Evolutionary conservation across 2,797 vertebrate species (phyloP), one percentile per base, ranked within the genome.

Genomic region (Chrysocyon brachyurus): DNA sequence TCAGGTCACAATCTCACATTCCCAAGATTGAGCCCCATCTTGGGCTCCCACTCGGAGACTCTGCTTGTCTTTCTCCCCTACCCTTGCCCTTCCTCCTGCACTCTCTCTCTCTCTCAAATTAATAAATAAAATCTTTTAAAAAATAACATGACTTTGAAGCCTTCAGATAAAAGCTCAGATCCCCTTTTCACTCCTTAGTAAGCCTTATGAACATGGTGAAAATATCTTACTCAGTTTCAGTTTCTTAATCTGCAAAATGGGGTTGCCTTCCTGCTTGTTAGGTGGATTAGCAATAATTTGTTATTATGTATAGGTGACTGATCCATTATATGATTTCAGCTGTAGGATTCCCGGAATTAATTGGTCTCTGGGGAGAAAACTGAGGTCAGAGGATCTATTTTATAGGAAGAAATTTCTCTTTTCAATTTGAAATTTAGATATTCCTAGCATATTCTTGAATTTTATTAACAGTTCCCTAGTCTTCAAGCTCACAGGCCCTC

Each of bases 191-290:
- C 22, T 87, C 7, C 26, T 59, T 84, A 49, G 72, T 79, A 87
- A 92, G 31, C 49, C 78, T 3, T 61, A 17, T 4, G 26, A 87
- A 72, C 0, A 2, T 54, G 4, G 26, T 75, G 40, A 91, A 82
- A 57, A 22, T 57, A 68, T 70, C n/a, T 75, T 72, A 52, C 31
- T 54, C 40, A 16, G 5, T 64, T 89, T 96, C 16, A 68, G 46
- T 88, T 96, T 93, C 40, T 85, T 89, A n/a, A 70, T 88, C 63
- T 95, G 33, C 4, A 92, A 52, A 87, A 78, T 28, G 12, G 4
- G 2, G 6, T 87, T 68, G 16, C 72, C 19, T 72, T 33, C 28
- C n/a, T 59, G 10, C 9, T 87, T 92, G 12, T 59, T 90, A 49
- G 28, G 16, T 82, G 40, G 33, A 86, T 70, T 87, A 63, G 19